Percentiles rank a stretch among this genome's conserved stretches.
Conservation (phyloP, 2,888 invertebrate species). For the Lithophane socia region DNA sequence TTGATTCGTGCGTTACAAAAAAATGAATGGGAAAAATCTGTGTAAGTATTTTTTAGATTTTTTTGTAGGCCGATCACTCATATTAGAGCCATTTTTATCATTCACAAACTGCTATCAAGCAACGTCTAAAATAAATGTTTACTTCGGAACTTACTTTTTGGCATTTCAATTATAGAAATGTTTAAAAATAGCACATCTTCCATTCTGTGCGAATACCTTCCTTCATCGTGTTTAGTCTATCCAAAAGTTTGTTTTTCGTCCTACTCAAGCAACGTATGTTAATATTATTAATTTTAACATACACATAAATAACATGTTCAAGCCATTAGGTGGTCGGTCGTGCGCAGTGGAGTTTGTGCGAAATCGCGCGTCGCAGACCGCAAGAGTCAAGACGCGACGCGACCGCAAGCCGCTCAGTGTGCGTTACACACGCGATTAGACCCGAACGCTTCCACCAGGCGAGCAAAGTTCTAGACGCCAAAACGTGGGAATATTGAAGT, state of each 20-base stretch:
- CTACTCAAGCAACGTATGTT: neutral
- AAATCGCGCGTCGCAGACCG: conserved; percentile 55
- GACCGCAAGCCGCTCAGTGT: conserved; percentile 65
- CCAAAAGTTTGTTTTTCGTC: neutral
- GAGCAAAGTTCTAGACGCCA: neutral
- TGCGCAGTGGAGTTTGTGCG: conserved; percentile 44
- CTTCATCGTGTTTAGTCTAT: neutral
- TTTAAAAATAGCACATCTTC: conserved; percentile 13
- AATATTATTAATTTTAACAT: neutral
- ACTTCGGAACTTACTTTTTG: neutral
- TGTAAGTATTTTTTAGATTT: neutral
- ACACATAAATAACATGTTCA: neutral
- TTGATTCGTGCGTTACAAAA: conserved; percentile 40
- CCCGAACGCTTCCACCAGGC: conserved; percentile 24
- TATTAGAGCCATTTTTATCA: conserved; percentile 4
- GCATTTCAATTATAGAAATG: conserved; percentile 18
- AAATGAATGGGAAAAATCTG: conserved; percentile 33
- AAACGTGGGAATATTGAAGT: conserved; percentile 2
- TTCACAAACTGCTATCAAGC: conserved; percentile 18
- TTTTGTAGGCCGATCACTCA: neutral
- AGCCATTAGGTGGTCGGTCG: conserved; percentile 39
- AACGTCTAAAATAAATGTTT: conserved; percentile 18
- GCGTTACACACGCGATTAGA: conserved; percentile 56
- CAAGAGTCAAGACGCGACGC: conserved; percentile 63
- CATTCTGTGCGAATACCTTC: neutral